These are phyloP conservation scores for Ceuthmochares aereus DNA, from an alignment of 2,113 vertebrate genomes.

Conservation along the genomic window DNA sequence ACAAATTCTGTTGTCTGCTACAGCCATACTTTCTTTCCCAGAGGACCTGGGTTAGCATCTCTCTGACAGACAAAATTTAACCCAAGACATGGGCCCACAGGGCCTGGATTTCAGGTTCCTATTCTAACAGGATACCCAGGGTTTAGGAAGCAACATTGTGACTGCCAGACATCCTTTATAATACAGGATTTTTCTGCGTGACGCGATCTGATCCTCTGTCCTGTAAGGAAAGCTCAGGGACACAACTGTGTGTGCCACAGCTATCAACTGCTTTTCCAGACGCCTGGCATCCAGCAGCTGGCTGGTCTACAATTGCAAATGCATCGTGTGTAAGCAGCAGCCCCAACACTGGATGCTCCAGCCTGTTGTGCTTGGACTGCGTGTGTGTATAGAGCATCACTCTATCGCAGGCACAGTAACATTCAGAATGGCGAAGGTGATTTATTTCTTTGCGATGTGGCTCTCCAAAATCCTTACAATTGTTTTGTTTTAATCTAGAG, in stretches of 20 bases:
- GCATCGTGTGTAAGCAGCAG: background rate
- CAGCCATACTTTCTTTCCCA: background rate
- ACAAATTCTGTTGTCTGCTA: constrained; percentile 9
- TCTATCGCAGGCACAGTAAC: background rate
- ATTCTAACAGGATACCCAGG: background rate
- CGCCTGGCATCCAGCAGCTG: constrained; percentile 1
- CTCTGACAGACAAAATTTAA: background rate
- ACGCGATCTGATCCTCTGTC: background rate
- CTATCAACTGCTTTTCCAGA: constrained; percentile 17
- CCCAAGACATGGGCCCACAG: background rate
- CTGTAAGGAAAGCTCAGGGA: constrained; percentile 18
- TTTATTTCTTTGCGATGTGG: background rate
- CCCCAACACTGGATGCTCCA: background rate
- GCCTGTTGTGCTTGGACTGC: background rate
- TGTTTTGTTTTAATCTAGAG: background rate
- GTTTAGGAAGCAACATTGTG: background rate
- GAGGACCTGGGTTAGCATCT: background rate
- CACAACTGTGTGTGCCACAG: background rate
- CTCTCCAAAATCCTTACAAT: background rate
- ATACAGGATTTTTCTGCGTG: background rate
- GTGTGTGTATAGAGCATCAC: background rate
- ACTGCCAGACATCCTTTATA: background rate
- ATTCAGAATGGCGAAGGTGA: rapidly evolving
- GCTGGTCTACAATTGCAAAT: constrained; percentile 1
- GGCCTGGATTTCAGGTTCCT: background rate